phyloP scores from a whole-genome alignment of 1,140 invertebrate species.

The Subanguina moxae region DNA sequence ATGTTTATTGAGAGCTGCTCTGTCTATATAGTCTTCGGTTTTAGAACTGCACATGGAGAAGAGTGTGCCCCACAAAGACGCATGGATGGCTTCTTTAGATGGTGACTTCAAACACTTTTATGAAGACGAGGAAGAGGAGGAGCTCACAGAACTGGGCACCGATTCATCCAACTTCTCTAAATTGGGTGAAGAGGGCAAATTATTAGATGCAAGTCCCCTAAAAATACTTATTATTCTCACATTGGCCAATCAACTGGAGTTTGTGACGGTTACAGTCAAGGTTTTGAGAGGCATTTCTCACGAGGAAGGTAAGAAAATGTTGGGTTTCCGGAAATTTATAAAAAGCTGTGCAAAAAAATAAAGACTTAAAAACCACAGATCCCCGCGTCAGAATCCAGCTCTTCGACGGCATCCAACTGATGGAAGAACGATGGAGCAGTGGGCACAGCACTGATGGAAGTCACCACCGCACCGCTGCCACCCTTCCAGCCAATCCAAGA shows the following conservation, averaged over 20 bases:
- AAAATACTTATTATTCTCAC: constrained; percentile 53
- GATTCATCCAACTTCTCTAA: constrained; percentile 12
- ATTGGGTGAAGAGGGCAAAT: constrained; percentile 6
- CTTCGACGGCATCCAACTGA: constrained; percentile 19
- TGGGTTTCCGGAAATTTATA: background rate
- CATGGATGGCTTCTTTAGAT: constrained; percentile 45
- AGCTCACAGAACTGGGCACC: background rate
- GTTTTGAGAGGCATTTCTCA: constrained; percentile 37
- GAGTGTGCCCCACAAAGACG: constrained; percentile 56
- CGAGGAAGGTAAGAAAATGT: constrained; percentile 21
- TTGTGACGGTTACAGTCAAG: constrained; percentile 55
- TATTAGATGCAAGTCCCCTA: background rate
- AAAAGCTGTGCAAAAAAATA: too few relatives aligned
- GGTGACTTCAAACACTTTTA: constrained; percentile 40
- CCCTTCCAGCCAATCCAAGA: background rate
- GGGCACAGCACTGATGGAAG: background rate
- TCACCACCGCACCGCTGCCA: too few relatives aligned
- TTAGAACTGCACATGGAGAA: constrained; percentile 53
- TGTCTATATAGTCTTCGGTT: background rate
- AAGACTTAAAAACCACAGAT: constrained; percentile 30
- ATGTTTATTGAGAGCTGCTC: background rate
- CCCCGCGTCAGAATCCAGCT: constrained; percentile 17
- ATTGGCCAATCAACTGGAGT: constrained; percentile 49
- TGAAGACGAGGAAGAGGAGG: constrained; percentile 26
- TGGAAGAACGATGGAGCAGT: constrained; percentile 25